Evolutionary conservation across 2,797 vertebrate genomes (phyloP), one percentile per base, ranked within the genome.

Genomic region (Rhadinocentrus ornatus): DNA sequence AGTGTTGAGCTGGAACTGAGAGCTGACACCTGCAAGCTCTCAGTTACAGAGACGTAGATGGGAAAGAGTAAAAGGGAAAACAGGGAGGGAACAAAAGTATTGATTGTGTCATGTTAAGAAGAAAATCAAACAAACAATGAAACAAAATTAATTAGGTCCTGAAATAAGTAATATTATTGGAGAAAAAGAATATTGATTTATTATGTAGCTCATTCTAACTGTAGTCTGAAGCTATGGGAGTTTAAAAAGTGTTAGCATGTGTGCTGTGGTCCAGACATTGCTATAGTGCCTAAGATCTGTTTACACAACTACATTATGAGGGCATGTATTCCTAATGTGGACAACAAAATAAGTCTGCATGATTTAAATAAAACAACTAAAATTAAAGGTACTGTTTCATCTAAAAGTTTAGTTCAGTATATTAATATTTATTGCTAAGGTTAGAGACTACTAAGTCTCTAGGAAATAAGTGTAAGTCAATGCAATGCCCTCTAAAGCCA

Each of bases 1-100:
- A 70, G 85, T 78, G 85, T 86, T 73, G 65, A 80, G 74, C 71
- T 81, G 77, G 77, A 83, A 78, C 46, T 3, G 26, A 70, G 71
- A 69, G 71, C 71, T 73, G 88, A 82, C 81, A 86, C 87, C 82
- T 86, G 85, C 77, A 12, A 66, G 74, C 82, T 78, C 71, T 73
- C 77, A 0, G 80, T 31, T 53, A 63, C 58, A 69, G 58, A 78
- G 54, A 62, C 37, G 50, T 62, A 59, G 12, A 56, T 41, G 32
- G 22, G 18, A 11, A 37, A 20, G 27, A 35, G 31, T 26, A 0
- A 18, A 54, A 29, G 13, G 22, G 5, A 20, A 27, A 24, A 26
- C 15, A 20, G 9, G 53, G 13, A 55, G 35, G 29, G 20, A 10
- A 24, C 26, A 56, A n/a, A 64, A 37, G 27, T 41, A 31, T 60